phyloP scores from a whole-genome alignment of 2,113 vertebrate species.

The Psilopogon haemacephalus region DNA sequence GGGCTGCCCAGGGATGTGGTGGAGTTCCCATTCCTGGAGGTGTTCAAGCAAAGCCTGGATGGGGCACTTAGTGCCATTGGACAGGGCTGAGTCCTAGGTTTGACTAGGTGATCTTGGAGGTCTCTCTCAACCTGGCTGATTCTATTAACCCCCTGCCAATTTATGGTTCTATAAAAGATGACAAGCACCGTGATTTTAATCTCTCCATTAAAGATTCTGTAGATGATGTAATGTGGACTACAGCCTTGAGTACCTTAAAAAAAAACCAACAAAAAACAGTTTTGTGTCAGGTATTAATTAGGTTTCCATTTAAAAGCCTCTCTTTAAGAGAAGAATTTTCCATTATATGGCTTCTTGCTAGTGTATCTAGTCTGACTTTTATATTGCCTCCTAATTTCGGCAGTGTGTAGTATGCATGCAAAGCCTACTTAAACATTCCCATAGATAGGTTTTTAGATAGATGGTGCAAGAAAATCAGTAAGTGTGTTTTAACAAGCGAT shows the following conservation, averaged over 20 bases:
- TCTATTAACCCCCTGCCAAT: too few species aligned
- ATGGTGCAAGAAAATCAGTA: not conserved
- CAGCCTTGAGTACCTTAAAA: not conserved
- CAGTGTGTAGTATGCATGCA: fast-evolving
- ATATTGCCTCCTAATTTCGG: not conserved
- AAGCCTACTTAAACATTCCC: not conserved
- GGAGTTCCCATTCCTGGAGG: too few species aligned
- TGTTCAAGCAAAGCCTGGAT: too few species aligned
- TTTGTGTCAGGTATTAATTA: not conserved
- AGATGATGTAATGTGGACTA: not conserved
- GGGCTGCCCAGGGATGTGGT: too few species aligned
- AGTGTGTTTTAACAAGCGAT: not conserved
- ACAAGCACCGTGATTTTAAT: not conserved
- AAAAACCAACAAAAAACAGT: not conserved
- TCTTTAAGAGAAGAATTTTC: not conserved
- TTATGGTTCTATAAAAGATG: too few species aligned
- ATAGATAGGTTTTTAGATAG: not conserved
- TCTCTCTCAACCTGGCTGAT: too few species aligned
- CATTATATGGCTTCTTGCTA: not conserved
- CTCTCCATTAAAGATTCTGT: not conserved
- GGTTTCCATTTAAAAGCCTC: not conserved
- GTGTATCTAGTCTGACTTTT: not conserved
- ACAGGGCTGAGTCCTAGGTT: too few species aligned
- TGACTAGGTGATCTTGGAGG: too few species aligned
- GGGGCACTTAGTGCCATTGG: too few species aligned